phyloP scores from a whole-genome alignment of 2,888 invertebrate species.

The Drosophila vallismaia region DNA sequence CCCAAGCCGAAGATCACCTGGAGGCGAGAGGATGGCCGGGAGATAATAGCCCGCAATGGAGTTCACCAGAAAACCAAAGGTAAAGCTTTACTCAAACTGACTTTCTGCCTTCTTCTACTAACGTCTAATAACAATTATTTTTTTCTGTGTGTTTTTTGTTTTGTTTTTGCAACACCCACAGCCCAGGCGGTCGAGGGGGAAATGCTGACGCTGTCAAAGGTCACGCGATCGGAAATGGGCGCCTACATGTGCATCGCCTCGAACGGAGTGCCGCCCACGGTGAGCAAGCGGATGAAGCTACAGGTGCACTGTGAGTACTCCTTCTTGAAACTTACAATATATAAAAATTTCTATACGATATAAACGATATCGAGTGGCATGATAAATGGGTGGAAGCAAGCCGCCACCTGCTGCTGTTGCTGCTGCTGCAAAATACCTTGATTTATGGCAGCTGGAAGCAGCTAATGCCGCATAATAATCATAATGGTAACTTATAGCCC shows the following conservation, averaged over 20 bases:
- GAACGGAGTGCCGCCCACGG: conserved; percentile 94
- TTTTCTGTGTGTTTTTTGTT: conserved; percentile 9
- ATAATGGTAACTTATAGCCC: conserved; percentile 44
- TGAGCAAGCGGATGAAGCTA: conserved; percentile 95
- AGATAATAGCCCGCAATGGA: conserved; percentile 91
- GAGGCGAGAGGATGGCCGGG: conserved; percentile 93
- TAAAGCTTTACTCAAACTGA: conserved; percentile 69
- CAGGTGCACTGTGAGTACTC: conserved; percentile 94
- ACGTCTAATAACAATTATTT: conserved; percentile 27
- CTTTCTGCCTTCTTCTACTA: not conserved
- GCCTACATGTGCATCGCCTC: conserved; percentile 95
- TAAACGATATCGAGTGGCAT: conserved; percentile 13
- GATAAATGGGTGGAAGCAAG: conserved; percentile 32
- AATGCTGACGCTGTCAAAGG: conserved; percentile 91
- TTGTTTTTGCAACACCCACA: conserved; percentile 70
- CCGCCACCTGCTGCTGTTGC: conserved; percentile 31
- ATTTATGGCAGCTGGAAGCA: conserved; percentile 28
- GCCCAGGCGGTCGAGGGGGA: conserved; percentile 91
- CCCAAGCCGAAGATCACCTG: conserved; percentile 94
- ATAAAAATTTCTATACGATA: not conserved
- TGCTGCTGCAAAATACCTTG: conserved; percentile 36
- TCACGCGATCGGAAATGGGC: conserved; percentile 95
- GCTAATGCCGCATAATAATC: conserved; percentile 44
- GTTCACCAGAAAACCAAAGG: conserved; percentile 90
- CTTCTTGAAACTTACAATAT: not conserved